Conservation (phyloP, 2,888 invertebrate genomes). For the Sarcophaga rosellei region DNA sequence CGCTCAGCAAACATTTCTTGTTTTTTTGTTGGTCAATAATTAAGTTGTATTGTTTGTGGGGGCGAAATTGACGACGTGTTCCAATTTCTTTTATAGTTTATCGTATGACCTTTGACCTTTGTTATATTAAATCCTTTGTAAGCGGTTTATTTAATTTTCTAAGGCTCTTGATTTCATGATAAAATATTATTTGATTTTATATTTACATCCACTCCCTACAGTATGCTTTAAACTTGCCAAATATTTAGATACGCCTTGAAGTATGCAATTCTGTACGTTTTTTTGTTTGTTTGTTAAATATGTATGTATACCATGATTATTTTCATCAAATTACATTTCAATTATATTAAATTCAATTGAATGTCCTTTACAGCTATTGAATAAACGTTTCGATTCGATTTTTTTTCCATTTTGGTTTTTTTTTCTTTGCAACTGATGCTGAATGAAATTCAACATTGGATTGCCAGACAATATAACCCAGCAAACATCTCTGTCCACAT, state of each 20-base stretch:
- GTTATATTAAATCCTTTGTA: neutral
- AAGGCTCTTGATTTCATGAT: neutral
- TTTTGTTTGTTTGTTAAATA: neutral
- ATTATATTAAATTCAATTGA: slow-evolving; percentile 62
- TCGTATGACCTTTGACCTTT: neutral
- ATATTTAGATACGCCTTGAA: slow-evolving; percentile 41
- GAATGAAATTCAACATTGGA: slow-evolving; percentile 23
- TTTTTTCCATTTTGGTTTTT: neutral
- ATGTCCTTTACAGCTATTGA: slow-evolving; percentile 49
- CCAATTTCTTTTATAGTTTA: neutral
- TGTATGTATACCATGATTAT: slow-evolving; percentile 49
- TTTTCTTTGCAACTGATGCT: slow-evolving; percentile 11
- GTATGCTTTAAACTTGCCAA: slow-evolving; percentile 38
- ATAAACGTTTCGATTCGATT: neutral
- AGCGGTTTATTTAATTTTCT: neutral
- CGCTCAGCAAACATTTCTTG: too few species aligned
- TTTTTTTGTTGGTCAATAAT: neutral
- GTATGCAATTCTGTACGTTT: slow-evolving; percentile 23
- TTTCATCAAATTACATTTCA: slow-evolving; percentile 63
- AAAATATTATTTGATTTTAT: slow-evolving; percentile 6
- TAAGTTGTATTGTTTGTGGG: neutral
- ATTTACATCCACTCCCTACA: neutral
- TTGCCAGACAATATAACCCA: slow-evolving; percentile 12
- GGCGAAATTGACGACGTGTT: neutral
- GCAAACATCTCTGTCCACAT: neutral